Conservation (phyloP, 2,797 vertebrate genomes). For the Mus minutoides region DNA sequence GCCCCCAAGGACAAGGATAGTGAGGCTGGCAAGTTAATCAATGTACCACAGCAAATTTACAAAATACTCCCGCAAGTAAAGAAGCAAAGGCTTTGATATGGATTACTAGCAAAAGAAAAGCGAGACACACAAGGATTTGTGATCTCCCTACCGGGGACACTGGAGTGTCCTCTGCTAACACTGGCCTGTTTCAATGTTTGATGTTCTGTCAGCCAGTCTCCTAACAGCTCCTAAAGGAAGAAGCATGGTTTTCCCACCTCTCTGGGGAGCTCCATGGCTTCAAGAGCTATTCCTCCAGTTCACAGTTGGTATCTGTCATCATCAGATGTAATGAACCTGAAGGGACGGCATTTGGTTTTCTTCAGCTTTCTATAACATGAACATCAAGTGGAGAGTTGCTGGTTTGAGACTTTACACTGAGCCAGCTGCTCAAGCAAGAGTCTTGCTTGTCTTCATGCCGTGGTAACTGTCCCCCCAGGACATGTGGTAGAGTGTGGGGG, state of each 20-base stretch:
- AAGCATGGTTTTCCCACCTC: background rate
- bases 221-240: background rate
- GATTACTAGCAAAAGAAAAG: background rate
- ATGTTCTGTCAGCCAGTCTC: background rate
- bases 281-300: background rate
- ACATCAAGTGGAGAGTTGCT: background rate
- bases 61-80: background rate
- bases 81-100: background rate
- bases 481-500: background rate
- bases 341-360: background rate
- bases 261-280: background rate
- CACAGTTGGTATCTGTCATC: background rate
- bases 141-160: no score
- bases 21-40: background rate
- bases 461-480: background rate
- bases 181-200: background rate
- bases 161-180: background rate
- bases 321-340: background rate
- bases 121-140: background rate
- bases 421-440: background rate
- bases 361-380: background rate
- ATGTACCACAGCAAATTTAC: background rate
- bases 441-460: background rate
- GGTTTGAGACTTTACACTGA: background rate
- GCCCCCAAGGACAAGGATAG: background rate